Evolutionary conservation across 2,888 invertebrate species (phyloP), one percentile per base, ranked within the genome.

Genomic region (Carterocephalus palaemon): DNA sequence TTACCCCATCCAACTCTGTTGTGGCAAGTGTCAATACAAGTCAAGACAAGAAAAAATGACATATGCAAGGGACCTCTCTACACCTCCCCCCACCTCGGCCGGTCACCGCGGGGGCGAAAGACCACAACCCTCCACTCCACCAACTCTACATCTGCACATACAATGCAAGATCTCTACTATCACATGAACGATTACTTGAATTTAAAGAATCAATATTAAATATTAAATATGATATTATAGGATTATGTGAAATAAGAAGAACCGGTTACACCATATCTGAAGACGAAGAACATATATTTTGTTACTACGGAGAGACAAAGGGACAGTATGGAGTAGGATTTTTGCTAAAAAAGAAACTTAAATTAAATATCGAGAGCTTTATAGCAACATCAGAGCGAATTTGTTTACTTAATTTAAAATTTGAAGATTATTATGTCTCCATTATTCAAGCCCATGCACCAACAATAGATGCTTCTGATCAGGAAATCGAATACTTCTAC

Each of bases 251-350:
- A 47, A 34, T 55, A 22, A 52, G 54, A 45, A 31, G 49, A 50
- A 23, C 33, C 7, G 57, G 56, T 4, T 26, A 49, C 1, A 24
- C 33, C 6, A 55, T 55, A 1, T 22, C 26, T 42, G 54, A 59
- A 43, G 32, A 52, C 7, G 33, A 53, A n/a, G 32, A 55, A 2
- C 49, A 51, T 19, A 56, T 61, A 20, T 46, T 61, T 1, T 56
- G 41, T 22, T 41, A 55, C 31, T 54, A 10, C 32, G 58, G 55
- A 0, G 42, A 54, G 20, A 51, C 48, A 5, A 26, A 37, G 12
- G 58, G 56, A 1, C 34, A 24, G 3, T 40, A 56, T 32, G 57
- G 57, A 8, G 54, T 59, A 2, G 59, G 59, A 2, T 60, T 59
- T 9, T 19, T 59, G 12, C 34, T 59, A 13, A 51, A 49, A 8